These are phyloP conservation scores for Caenorhabditis remanei DNA, from an alignment of 1,140 invertebrate genomes.

Conservation along the genomic window DNA sequence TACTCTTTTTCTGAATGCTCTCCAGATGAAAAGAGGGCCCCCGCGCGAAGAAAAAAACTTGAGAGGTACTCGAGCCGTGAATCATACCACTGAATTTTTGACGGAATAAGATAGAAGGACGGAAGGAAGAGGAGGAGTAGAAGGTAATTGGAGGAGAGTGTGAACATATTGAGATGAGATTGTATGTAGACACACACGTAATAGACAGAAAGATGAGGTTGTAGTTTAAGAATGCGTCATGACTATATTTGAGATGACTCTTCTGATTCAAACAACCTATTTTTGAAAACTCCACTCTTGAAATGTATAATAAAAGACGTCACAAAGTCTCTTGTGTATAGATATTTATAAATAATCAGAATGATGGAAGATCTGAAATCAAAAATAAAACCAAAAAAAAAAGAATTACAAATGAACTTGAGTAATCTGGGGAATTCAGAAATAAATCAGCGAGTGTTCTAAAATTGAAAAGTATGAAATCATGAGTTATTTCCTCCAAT, in stretches of 20 bases:
- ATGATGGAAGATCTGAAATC: neutral
- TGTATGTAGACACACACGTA: neutral
- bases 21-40: conserved; percentile 16
- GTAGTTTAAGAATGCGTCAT: conserved; percentile 44
- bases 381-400: neutral
- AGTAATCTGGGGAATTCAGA: neutral
- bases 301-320: no score
- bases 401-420: neutral
- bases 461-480: neutral
- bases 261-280: neutral
- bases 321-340: no score
- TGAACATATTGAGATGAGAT: conserved; percentile 14
- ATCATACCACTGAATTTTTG: conserved; percentile 40
- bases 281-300: neutral
- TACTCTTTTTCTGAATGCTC: neutral
- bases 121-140: neutral
- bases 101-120: neutral
- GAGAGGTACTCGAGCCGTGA: conserved; percentile 39
- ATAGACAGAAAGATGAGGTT: conserved; percentile 12
- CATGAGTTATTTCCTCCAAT: neutral
- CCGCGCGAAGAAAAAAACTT: conserved; percentile 8
- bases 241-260: neutral
- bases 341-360: neutral
- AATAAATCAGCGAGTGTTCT: neutral
- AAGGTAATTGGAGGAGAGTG: conserved; percentile 21